phyloP scores from a whole-genome alignment of 1,140 invertebrate species.

The Drosophila pectinifera region DNA sequence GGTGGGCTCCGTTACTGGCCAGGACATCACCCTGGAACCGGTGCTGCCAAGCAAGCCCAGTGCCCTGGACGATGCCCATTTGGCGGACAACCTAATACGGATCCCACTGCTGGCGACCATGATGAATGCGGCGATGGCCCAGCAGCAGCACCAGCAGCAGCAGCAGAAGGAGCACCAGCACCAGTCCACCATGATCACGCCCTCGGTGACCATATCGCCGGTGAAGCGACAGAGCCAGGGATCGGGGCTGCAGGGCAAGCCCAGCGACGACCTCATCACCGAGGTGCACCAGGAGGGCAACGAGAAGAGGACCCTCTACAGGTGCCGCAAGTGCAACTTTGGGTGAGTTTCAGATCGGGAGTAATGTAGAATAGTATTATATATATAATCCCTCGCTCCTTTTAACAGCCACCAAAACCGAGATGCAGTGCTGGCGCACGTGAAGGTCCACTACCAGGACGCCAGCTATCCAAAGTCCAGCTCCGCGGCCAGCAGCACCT shows the following conservation, averaged over 20 bases:
- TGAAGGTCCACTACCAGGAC: slow-evolving; percentile 88
- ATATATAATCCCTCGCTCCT: too few relatives aligned
- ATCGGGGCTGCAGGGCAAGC: slow-evolving; percentile 50
- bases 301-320: slow-evolving; percentile 88
- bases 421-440: slow-evolving; percentile 88
- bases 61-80: slow-evolving; percentile 62
- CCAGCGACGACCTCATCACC: slow-evolving; percentile 78
- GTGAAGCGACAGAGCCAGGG: slow-evolving; percentile 59
- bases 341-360: too few relatives aligned
- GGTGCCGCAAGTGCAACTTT: slow-evolving; percentile 94
- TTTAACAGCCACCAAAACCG: slow-evolving; percentile 89
- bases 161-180: slow-evolving; percentile 64
- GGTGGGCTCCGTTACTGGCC: slow-evolving; percentile 48
- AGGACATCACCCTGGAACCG: slow-evolving; percentile 76
- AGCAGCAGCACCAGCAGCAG: slow-evolving; percentile 62
- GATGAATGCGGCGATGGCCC: slow-evolving; percentile 83
- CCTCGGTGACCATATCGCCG: slow-evolving; percentile 85
- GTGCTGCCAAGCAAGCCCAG: slow-evolving; percentile 57
- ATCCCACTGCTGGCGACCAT: slow-evolving; percentile 72
- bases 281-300: slow-evolving; percentile 81
- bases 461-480: slow-evolving; percentile 66
- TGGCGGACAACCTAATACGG: slow-evolving; percentile 73
- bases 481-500: slow-evolving; percentile 43
- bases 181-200: slow-evolving; percentile 74
- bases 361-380: too few relatives aligned